These are phyloP conservation scores for Leptosomus discolor DNA, from an alignment of 2,113 vertebrate genomes.

Conservation along the genomic window DNA sequence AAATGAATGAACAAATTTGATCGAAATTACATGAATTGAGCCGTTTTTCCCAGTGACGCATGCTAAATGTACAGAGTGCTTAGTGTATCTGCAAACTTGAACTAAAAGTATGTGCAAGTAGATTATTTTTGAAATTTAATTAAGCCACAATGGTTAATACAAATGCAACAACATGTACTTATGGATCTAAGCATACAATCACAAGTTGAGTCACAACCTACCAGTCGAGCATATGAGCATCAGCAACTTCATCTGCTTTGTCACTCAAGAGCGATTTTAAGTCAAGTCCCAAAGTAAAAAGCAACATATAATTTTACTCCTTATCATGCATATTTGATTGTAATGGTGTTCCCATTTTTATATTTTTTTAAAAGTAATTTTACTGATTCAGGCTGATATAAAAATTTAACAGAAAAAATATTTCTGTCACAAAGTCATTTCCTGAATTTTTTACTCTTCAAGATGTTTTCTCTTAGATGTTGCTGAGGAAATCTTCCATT, in stretches of 20 bases:
- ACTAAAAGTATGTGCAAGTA: background rate
- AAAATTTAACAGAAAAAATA: conserved; percentile 43
- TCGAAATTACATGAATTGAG: background rate
- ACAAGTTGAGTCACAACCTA: background rate
- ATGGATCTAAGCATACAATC: background rate
- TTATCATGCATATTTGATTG: background rate
- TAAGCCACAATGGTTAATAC: background rate
- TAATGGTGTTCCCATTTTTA: background rate
- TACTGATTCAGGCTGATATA: conserved; percentile 61
- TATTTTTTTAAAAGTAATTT: conserved; percentile 51
- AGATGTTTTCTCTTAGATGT: background rate
- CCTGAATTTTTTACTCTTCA: background rate
- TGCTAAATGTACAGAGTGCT: background rate
- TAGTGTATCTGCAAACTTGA: background rate
- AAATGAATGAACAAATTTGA: background rate
- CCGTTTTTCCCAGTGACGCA: background rate
- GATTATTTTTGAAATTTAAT: background rate
- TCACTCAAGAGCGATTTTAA: background rate
- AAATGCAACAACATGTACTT: background rate
- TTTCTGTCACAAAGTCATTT: background rate
- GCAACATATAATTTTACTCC: background rate
- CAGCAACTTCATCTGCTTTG: background rate
- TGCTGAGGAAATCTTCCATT: background rate
- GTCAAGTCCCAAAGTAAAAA: background rate
- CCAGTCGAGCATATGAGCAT: background rate